These are phyloP conservation scores for Lissocephala sabroskyi DNA, from an alignment of 2,888 invertebrate species.

Conservation along the genomic window DNA sequence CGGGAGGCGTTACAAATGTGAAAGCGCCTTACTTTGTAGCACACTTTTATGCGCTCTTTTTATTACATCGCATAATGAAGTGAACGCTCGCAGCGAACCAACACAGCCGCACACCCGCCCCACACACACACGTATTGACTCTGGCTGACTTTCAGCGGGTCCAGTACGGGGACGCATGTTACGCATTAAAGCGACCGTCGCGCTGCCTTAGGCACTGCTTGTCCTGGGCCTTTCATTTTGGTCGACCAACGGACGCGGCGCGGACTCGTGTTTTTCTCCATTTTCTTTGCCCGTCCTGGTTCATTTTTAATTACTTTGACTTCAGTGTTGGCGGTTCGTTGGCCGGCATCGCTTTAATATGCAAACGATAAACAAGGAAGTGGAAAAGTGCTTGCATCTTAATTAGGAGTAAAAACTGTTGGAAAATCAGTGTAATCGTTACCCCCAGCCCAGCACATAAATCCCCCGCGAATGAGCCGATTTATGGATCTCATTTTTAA, in stretches of 20 bases:
- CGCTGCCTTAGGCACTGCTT: too few relatives aligned
- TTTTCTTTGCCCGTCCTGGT: conserved; percentile 3
- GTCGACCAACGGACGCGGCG: too few relatives aligned
- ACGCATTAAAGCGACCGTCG: conserved; percentile 6
- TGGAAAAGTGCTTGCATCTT: conserved; percentile 30
- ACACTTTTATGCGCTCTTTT: conserved; percentile 39
- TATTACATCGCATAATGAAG: conserved; percentile 43
- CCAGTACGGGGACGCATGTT: neutral
- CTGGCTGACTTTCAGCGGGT: conserved; percentile 5
- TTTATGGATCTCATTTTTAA: too few relatives aligned
- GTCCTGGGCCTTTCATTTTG: too few relatives aligned
- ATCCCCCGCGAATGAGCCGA: too few relatives aligned
- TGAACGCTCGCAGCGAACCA: conserved; percentile 18
- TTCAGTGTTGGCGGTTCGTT: conserved; percentile 14
- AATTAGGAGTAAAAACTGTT: conserved; percentile 38
- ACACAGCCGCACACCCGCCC: conserved; percentile 6
- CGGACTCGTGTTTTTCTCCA: too few relatives aligned
- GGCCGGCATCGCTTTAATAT: conserved; percentile 11
- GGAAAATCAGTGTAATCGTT: too few relatives aligned
- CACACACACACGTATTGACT: conserved; percentile 32
- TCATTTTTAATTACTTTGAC: conserved; percentile 38
- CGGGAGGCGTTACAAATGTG: too few relatives aligned
- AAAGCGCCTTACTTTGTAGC: conserved; percentile 30
- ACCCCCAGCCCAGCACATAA: too few relatives aligned
- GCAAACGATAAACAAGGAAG: conserved; percentile 28